Evolutionary conservation across 2,797 vertebrate species (phyloP).

Genomic region (Dendrocincla fuliginosa): DNA sequence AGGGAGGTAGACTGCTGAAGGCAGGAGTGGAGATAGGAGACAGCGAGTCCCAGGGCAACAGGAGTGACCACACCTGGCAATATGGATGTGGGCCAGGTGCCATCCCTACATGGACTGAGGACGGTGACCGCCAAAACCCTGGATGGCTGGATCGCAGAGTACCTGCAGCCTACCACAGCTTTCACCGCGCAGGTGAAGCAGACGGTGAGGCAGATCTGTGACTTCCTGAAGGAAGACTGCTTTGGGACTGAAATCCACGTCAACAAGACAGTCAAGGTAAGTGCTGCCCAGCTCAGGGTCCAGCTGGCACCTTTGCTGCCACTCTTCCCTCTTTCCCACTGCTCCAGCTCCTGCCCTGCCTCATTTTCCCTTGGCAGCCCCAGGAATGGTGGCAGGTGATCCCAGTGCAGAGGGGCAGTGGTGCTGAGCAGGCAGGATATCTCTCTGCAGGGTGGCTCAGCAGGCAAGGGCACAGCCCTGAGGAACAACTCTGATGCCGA

Average conservation of each 20-base stretch:
- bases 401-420: accelerated
- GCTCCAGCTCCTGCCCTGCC: background rate
- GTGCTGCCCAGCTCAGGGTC: accelerated
- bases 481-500: constrained; percentile 61
- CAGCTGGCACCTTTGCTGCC: background rate
- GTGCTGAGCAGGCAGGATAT: background rate
- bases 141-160: background rate
- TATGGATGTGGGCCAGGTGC: background rate
- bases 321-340: background rate
- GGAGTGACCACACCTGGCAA: accelerated
- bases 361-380: background rate
- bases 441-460: constrained; percentile 65
- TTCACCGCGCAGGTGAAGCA: background rate
- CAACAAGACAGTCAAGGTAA: constrained; percentile 44
- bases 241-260: background rate
- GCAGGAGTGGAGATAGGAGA: accelerated
- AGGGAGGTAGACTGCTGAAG: accelerated
- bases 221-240: constrained; percentile 36
- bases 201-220: background rate
- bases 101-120: accelerated
- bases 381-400: background rate
- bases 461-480: constrained; percentile 70
- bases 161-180: background rate
- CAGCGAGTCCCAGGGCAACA: accelerated
- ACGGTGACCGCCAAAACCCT: accelerated